Base-by-base conservation (phyloP, 2,888 invertebrate genomes). In the Latrodectus hesperus region DNA sequence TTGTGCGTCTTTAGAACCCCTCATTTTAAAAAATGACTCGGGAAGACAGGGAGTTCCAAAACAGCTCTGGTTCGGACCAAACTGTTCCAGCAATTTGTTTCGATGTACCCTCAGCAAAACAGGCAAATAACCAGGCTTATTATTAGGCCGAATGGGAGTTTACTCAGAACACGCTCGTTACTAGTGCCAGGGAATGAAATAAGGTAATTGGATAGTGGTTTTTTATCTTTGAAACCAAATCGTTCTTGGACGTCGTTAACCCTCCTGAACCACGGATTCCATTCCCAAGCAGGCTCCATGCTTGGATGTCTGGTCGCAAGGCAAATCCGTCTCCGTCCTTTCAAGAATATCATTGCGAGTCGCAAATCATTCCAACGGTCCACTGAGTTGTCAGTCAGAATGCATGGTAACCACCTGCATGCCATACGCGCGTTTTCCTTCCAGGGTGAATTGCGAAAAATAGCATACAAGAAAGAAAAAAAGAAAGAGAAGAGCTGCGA, bases 351-450 rank as follows among this genome's bases (percentile, higher is more conserved):
- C 70, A 65, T 77, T 64, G 72, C 16, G 72, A 64, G 84, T 84
- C 84, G 84, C 84, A 84, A 84, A 84, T 84, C 84, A 84, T 77
- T 72, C 72, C 77, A 70, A 79, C 74, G 74, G 79, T 68, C 85
- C 73, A 85, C 79, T 79, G 79, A 85, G 85, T 79, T 85, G 85
- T 85, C 85, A 85, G 74, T 79, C 78, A 78, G 51, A 74, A 73
- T 67, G 85, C 85, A 85, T 79, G 85, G 73, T 79, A 79, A 79
- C 85, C 85, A 85, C 85, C 85, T 85, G 85, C 79, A 53, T 73
- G 85, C 74, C 85, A 78, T 68, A 70, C 72, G 67, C 71, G 77
- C 70, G 51, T 72, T 72, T 72, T 65, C 51, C 51, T 38, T n/a
- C 49, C 17, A 26, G 26, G 38, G 80, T 67, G 67, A 65, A 74